A percentile compares a stretch with the other conserved stretches of the same genome.
phyloP scores from a whole-genome alignment of 2,113 vertebrate genomes.

The Catharus minimus region DNA sequence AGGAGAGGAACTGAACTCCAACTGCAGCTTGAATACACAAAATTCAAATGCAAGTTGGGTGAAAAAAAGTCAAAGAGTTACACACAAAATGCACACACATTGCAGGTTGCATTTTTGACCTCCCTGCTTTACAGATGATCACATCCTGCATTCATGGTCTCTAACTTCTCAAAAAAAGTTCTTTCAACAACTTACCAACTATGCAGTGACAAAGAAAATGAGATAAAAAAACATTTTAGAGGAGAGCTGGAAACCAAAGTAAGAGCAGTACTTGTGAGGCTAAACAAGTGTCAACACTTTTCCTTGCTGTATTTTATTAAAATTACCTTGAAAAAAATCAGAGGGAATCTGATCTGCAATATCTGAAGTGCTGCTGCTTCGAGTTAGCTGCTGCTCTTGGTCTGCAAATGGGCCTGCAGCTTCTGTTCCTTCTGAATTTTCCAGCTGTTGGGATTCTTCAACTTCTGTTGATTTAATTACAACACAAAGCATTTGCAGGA shows the following conservation, averaged over 20 bases:
- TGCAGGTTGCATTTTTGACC: neutral
- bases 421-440: constrained; percentile 75
- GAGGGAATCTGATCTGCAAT: constrained; percentile 81
- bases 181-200: neutral
- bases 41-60: neutral
- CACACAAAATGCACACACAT: neutral
- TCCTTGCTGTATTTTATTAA: neutral
- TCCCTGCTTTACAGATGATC: neutral
- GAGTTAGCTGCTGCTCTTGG: constrained; percentile 78
- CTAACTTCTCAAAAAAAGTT: neutral
- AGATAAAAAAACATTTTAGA: neutral
- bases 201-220: neutral
- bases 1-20: neutral
- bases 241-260: neutral
- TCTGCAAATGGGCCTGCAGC: constrained; percentile 39
- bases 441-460: constrained; percentile 87
- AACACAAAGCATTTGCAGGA: neutral
- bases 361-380: constrained; percentile 94
- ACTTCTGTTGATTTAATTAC: constrained; percentile 78
- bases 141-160: neutral
- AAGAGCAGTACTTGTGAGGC: neutral
- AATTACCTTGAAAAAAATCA: constrained; percentile 82
- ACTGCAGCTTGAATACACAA: neutral
- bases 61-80: neutral
- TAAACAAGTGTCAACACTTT: neutral